A percentile compares a stretch with the other conserved stretches of the same genome.
These are phyloP conservation scores for Alcedo quadribrachys DNA, from an alignment of 2,797 vertebrate species.

Conservation along the genomic window DNA sequence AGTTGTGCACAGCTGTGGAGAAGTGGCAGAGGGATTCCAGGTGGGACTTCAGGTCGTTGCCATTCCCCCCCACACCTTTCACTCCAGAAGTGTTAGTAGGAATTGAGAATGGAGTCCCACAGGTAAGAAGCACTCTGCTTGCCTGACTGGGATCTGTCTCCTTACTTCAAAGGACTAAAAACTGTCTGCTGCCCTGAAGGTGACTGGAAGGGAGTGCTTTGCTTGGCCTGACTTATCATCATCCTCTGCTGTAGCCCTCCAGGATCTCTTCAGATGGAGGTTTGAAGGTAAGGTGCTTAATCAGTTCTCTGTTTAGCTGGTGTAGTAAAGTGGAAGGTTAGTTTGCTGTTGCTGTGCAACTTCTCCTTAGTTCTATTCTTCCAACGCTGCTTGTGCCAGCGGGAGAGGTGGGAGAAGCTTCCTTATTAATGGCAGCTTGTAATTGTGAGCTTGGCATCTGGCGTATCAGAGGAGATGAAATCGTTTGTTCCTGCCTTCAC, in stretches of 20 bases:
- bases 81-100: neutral
- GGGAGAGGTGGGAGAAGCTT: neutral
- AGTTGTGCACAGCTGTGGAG: neutral
- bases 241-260: neutral
- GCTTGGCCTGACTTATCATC: neutral
- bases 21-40: neutral
- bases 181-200: neutral
- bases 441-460: constrained; percentile 12
- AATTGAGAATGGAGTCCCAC: neutral
- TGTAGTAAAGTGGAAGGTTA: neutral
- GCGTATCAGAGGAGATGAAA: constrained; percentile 9
- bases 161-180: neutral
- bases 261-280: neutral
- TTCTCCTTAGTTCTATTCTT: neutral
- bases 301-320: neutral
- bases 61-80: neutral
- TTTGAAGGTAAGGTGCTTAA: neutral
- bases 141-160: neutral
- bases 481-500: neutral
- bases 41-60: neutral
- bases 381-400: neutral
- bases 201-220: neutral
- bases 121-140: neutral
- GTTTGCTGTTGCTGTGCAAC: neutral
- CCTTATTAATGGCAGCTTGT: neutral